phyloP scores from a whole-genome alignment of 2,888 invertebrate species.

The Epirrita christyi region DNA sequence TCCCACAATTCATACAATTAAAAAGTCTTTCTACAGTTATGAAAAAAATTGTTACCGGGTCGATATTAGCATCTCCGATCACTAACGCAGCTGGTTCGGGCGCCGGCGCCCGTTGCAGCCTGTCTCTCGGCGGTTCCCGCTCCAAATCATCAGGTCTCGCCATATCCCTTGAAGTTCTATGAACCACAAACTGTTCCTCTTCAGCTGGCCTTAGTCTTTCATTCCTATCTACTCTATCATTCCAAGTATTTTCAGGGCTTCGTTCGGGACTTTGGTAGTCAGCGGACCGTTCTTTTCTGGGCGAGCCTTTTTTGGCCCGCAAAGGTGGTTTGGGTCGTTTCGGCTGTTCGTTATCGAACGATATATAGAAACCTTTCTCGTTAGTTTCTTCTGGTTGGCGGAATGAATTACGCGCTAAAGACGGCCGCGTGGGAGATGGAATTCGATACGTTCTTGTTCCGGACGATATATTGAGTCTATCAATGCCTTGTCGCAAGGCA shows the following conservation, averaged over 20 bases:
- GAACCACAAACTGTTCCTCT: slow-evolving; percentile 57
- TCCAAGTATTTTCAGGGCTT: slow-evolving; percentile 64
- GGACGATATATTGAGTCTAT: slow-evolving; percentile 93
- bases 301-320: slow-evolving; percentile 89
- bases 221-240: slow-evolving; percentile 40
- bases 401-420: slow-evolving; percentile 89
- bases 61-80: slow-evolving; percentile 73
- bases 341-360: slow-evolving; percentile 95
- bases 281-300: slow-evolving; percentile 87
- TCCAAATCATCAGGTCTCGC: slow-evolving; percentile 39
- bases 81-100: slow-evolving; percentile 73
- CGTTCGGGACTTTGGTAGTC: slow-evolving; percentile 63
- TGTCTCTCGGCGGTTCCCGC: slow-evolving; percentile 57
- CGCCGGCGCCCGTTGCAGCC: slow-evolving; percentile 43
- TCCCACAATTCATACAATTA: too few species aligned
- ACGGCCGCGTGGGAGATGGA: slow-evolving; percentile 93
- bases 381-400: slow-evolving; percentile 82
- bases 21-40: too few species aligned
- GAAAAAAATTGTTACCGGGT: slow-evolving; percentile 62
- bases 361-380: slow-evolving; percentile 96
- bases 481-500: slow-evolving; percentile 87
- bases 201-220: slow-evolving; percentile 44
- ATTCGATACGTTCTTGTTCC: slow-evolving; percentile 95
- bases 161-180: slow-evolving; percentile 44
- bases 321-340: slow-evolving; percentile 95